phyloP scores from a whole-genome alignment of 2,888 invertebrate species.

The Zaprionus lineosus region DNA sequence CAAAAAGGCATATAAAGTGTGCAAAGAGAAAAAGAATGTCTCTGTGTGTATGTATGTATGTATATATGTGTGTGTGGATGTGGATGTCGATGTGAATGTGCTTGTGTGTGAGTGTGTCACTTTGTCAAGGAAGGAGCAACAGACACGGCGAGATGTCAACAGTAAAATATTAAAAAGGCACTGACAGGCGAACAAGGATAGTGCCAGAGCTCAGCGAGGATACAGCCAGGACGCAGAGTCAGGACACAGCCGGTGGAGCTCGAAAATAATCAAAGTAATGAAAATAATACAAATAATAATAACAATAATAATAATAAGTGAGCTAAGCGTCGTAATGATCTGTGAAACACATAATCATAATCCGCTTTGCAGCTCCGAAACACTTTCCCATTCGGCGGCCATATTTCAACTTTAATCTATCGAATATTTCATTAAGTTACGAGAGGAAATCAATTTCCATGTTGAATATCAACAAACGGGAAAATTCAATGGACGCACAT shows the following conservation, averaged over 20 bases:
- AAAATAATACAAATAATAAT: no score
- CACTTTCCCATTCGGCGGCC: background rate
- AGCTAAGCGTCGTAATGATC: constrained; percentile 4
- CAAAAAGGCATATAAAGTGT: constrained; percentile 49
- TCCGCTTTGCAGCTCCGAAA: background rate
- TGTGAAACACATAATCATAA: background rate
- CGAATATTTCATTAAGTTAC: constrained; percentile 26
- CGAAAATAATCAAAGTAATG: no score
- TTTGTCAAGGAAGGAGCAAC: background rate
- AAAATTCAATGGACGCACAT: constrained; percentile 36
- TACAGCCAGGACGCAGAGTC: constrained; percentile 17
- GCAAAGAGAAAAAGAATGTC: background rate
- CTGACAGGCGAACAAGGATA: constrained; percentile 46
- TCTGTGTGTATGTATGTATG: no score
- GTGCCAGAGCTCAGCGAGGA: constrained; percentile 15
- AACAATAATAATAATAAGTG: no score
- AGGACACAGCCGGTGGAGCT: no score
- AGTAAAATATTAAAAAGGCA: constrained; percentile 61
- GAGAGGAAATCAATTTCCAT: constrained; percentile 27
- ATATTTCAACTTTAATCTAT: constrained; percentile 30
- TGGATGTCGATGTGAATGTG: no score
- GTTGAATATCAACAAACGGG: constrained; percentile 23
- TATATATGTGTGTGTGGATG: no score
- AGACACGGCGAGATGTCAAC: constrained; percentile 60
- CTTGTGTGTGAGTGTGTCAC: no score